Base-by-base conservation (phyloP, 2,113 vertebrate species). In the Chrysochloris asiatica region DNA sequence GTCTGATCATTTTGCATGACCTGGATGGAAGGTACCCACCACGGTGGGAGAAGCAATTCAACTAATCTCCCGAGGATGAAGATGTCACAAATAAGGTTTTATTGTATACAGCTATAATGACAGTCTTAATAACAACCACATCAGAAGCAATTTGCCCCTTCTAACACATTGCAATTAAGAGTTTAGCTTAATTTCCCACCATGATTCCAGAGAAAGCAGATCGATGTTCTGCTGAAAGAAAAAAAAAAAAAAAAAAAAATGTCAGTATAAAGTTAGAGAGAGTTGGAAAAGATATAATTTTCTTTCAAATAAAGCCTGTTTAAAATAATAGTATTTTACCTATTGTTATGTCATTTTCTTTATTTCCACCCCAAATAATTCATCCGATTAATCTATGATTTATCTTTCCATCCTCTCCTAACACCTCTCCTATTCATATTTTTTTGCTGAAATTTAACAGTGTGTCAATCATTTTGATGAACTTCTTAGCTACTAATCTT, bases 141-240 rank as follows among this genome's bases (percentile, higher is more conserved):
- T 38, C 54, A 24, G 36, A 94, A 47, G 71, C 30, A 54, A 56
- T 86, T 93, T 91, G 73, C 28, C 50, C 81, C 95, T 86, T 84
- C 89, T 86, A 86, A 96, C 86, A 95, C 79, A 77, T 45, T 50
- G 67, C 72, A 93, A 59, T 84, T 89, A 96, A 92, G 69, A 52
- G 47, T 86, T 94, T 86, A 71, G 91, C 78, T 87, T 88, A 92
- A 45, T 94, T 76, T 41, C 43, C 73, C 67, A 38, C n/a, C 63
- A 41, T 63, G 83, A 91, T 80, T 83, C 67, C 19, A 75, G 28
- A 89, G 41, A 84, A 89, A 8, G 43, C 85, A 12, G 43, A 94
- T 76, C 5, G 1, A 92, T 81, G 65, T 28, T 86, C 43, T 88
- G 56, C 56, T 24, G 56, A 26, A 24, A 24, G 56, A 24, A 24